Evolutionary conservation across 2,888 invertebrate genomes (phyloP).

Genomic region (Philhelius pedissequus): DNA sequence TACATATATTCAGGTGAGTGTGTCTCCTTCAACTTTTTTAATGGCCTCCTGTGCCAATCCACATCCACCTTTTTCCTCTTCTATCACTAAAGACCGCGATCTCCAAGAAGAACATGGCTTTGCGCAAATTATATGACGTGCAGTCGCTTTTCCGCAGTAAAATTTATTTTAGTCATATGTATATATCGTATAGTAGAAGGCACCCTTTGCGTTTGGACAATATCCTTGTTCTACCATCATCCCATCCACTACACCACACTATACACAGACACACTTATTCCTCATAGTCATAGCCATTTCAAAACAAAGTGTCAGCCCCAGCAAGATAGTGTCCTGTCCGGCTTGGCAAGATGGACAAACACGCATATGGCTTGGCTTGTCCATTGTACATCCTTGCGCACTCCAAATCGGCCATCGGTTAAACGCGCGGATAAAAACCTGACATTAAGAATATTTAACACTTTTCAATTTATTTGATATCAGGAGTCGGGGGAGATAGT

Average conservation of each 20-base stretch:
- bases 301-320: constrained; percentile 55
- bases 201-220: not conserved
- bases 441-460: constrained; percentile 62
- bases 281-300: constrained; percentile 37
- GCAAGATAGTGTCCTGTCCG: constrained; percentile 59
- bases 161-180: constrained; percentile 53
- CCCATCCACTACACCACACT: not conserved
- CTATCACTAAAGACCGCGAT: not conserved
- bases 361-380: constrained; percentile 36
- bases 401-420: constrained; percentile 42
- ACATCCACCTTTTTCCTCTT: not conserved
- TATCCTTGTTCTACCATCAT: constrained; percentile 1
- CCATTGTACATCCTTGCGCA: constrained; percentile 16
- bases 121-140: constrained; percentile 57
- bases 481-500: constrained; percentile 42
- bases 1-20: not conserved
- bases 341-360: constrained; percentile 47
- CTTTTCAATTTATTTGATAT: constrained; percentile 65
- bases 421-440: constrained; percentile 58
- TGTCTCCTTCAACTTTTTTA: constrained; percentile 42
- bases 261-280: not conserved
- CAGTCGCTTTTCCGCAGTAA: constrained; percentile 62
- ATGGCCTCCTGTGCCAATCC: constrained; percentile 30
- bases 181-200: no score
- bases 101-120: constrained; percentile 31